Evolutionary conservation across 2,113 vertebrate species (phyloP).

Genomic region (Oostethus manadensis): DNA sequence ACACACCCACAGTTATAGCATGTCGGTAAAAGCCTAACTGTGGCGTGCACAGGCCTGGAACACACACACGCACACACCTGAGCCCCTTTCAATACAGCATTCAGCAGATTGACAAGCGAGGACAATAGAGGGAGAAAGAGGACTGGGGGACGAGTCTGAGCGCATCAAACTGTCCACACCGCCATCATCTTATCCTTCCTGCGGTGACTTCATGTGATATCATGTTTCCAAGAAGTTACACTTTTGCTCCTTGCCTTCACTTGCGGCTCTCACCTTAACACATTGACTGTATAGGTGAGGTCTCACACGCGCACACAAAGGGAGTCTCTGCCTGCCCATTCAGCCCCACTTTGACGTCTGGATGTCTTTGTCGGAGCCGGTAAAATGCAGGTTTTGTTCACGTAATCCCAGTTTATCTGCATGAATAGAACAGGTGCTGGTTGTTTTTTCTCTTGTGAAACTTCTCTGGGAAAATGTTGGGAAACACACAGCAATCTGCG

Average conservation of each 20-base stretch:
- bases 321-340: too few relatives aligned
- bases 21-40: conserved; percentile 9
- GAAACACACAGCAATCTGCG: too few relatives aligned
- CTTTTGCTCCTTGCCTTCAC: conserved; percentile 43
- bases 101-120: conserved; percentile 59
- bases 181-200: conserved; percentile 30
- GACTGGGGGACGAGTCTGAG: conserved; percentile 50
- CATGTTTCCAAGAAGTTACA: conserved; percentile 44
- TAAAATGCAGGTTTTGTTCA: conserved; percentile 1
- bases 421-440: conserved; percentile 36
- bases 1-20: background rate
- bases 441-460: background rate
- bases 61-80: conserved; percentile 58
- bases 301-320: conserved; percentile 14
- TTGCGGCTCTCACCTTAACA: conserved; percentile 21
- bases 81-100: conserved; percentile 54
- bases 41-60: conserved; percentile 40
- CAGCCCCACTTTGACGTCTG: conserved; percentile 4
- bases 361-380: conserved; percentile 3
- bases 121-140: conserved; percentile 53
- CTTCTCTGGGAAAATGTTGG: background rate
- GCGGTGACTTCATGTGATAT: conserved; percentile 54
- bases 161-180: conserved; percentile 48
- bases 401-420: conserved; percentile 38
- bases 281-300: conserved; percentile 16